These are phyloP conservation scores for Beroe forskalii DNA, from an alignment of 37 sponge, comb jelly and placozoan species.

Conservation along the genomic window DNA sequence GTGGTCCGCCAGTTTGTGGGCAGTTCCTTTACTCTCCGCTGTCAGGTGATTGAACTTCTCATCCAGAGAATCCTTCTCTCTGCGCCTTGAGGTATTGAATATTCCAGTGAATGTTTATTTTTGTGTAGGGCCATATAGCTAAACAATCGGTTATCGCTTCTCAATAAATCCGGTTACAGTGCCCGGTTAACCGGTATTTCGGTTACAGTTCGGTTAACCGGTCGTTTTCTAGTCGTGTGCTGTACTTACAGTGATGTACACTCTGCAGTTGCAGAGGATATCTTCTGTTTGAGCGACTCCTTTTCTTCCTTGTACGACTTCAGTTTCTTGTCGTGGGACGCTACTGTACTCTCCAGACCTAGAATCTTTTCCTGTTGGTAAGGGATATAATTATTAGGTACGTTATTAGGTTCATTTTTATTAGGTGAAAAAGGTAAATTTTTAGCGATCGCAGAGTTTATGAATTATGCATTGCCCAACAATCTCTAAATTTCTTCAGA, in stretches of 20 bases:
- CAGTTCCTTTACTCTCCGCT: neutral
- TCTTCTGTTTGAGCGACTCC: neutral
- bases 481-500: too few relatives aligned
- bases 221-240: too few relatives aligned
- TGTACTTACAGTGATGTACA: neutral
- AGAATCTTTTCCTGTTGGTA: slow-evolving; percentile 10
- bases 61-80: slow-evolving; percentile 27
- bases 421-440: too few relatives aligned
- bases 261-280: slow-evolving; percentile 17
- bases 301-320: slow-evolving; percentile 46
- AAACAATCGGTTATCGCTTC: too few relatives aligned
- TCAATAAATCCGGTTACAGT: too few relatives aligned
- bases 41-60: slow-evolving; percentile 5
- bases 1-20: slow-evolving; percentile 50
- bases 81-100: slow-evolving; percentile 28
- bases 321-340: slow-evolving; percentile 20
- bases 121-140: too few relatives aligned
- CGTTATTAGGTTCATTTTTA: neutral
- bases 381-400: neutral
- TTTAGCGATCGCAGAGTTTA: too few relatives aligned
- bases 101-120: too few relatives aligned
- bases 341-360: neutral
- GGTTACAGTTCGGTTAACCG: too few relatives aligned
- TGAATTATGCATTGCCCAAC: too few relatives aligned
- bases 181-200: too few relatives aligned